Conservation (phyloP, 2,113 vertebrate species). For the Lathamus discolor region DNA sequence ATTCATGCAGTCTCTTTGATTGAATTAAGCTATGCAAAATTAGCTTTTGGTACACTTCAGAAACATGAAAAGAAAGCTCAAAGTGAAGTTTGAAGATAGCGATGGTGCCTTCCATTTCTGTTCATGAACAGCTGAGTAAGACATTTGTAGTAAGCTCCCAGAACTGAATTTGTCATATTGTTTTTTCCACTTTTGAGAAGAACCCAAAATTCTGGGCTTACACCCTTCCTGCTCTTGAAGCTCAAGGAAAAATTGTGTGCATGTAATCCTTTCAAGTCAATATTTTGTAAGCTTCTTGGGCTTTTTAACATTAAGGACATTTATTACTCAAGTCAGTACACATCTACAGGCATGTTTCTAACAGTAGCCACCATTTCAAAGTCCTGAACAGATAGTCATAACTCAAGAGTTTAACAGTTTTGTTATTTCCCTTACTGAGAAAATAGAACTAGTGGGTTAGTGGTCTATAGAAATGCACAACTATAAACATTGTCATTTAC, state of each 20-base stretch:
- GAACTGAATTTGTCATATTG: background rate
- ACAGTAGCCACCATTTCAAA: background rate
- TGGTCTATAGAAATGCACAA: background rate
- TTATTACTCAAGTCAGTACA: background rate
- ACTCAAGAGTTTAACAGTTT: background rate
- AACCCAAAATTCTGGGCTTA: background rate
- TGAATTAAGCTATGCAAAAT: background rate
- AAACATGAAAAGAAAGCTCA: background rate
- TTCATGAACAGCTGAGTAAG: background rate
- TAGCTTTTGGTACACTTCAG: background rate
- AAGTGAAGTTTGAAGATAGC: background rate
- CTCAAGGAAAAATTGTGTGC: background rate
- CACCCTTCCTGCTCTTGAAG: background rate
- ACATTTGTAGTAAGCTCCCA: background rate
- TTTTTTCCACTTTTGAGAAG: background rate
- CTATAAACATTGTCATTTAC: background rate
- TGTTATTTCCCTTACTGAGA: background rate
- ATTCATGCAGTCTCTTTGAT: background rate
- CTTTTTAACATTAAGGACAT: background rate
- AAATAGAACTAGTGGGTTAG: background rate
- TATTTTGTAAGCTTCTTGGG: background rate
- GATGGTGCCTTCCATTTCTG: background rate
- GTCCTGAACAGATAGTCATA: background rate
- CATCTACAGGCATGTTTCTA: background rate
- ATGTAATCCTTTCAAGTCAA: accelerated